phyloP scores from a whole-genome alignment of 2,113 vertebrate species.

The Cervus canadensis region DNA sequence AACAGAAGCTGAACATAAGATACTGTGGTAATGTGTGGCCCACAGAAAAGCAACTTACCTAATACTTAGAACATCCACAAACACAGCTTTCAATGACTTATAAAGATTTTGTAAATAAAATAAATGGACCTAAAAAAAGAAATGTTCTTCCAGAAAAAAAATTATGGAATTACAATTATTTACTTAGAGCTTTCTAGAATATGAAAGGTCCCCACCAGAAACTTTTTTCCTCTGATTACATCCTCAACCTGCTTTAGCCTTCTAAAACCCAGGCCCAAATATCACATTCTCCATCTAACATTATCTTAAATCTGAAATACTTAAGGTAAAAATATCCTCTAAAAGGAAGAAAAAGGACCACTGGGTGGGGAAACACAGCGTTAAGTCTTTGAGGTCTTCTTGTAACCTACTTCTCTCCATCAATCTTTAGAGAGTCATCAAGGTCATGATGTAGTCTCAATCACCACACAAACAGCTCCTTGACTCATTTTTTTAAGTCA shows the following conservation, averaged over 20 bases:
- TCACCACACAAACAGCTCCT: not conserved
- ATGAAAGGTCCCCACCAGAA: not conserved
- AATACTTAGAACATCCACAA: not conserved
- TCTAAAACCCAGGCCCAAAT: conserved; percentile 12
- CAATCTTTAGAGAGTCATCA: not conserved
- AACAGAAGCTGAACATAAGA: not conserved
- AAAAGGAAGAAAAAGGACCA: not conserved
- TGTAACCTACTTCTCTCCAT: not conserved
- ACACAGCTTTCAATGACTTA: not conserved
- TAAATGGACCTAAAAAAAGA: conserved; percentile 4
- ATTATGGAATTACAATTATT: not conserved
- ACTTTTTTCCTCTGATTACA: not conserved
- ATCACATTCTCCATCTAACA: not conserved
- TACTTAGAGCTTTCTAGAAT: conserved; percentile 1
- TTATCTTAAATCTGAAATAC: not conserved
- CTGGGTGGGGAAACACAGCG: not conserved
- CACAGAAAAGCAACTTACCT: conserved; percentile 24
- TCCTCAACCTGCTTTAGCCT: not conserved
- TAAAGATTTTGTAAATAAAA: conserved; percentile 7
- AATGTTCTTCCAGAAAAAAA: conserved; percentile 35
- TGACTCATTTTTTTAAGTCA: not conserved
- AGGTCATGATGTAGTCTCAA: not conserved
- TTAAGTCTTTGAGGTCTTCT: not conserved
- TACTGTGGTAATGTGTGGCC: not conserved
- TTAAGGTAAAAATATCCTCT: not conserved